A percentile compares a stretch with the other conserved stretches of the same genome.
Evolutionary conservation across 2,888 invertebrate genomes (phyloP).

Genomic region (Drosophila colorata): DNA sequence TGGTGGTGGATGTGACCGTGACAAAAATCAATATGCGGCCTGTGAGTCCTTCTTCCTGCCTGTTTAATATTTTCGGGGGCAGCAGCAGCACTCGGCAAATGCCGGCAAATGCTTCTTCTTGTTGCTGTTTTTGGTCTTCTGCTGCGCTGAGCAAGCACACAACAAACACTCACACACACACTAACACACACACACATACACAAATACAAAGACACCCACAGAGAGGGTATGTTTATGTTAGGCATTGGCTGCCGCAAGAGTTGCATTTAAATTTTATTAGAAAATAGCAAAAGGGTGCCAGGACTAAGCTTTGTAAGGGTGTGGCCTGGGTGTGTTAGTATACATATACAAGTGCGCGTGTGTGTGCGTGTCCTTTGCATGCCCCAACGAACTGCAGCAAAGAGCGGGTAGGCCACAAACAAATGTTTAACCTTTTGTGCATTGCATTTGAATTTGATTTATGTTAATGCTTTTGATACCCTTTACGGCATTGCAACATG

Average conservation of each 20-base stretch:
- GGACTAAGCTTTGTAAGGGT: conserved; percentile 15
- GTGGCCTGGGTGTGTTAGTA: conserved; percentile 10
- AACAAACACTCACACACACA: conserved; percentile 12
- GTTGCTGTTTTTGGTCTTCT: conserved; percentile 34
- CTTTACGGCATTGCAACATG: neutral
- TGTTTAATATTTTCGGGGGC: conserved; percentile 27
- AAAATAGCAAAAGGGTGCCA: conserved; percentile 46
- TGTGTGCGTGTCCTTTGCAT: conserved; percentile 36
- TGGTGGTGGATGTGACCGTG: conserved; percentile 60
- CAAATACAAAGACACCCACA: neutral
- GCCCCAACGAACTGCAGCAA: conserved; percentile 64
- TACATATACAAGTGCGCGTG: conserved; percentile 1
- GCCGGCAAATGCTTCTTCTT: conserved; percentile 44
- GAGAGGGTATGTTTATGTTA: conserved; percentile 36
- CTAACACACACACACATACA: conserved; percentile 12
- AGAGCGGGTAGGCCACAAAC: conserved; percentile 47
- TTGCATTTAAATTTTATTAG: conserved; percentile 79
- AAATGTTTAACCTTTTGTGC: conserved; percentile 60
- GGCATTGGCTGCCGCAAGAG: conserved; percentile 57
- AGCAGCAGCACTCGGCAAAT: conserved; percentile 22
- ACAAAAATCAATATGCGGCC: conserved; percentile 66
- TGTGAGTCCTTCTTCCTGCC: conserved; percentile 12
- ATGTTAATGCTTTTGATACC: conserved; percentile 42
- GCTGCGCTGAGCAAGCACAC: conserved; percentile 51
- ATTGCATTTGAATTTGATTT: conserved; percentile 33